These are phyloP conservation scores for Hestina assimilis DNA, from an alignment of 1,140 invertebrate genomes.

Conservation along the genomic window DNA sequence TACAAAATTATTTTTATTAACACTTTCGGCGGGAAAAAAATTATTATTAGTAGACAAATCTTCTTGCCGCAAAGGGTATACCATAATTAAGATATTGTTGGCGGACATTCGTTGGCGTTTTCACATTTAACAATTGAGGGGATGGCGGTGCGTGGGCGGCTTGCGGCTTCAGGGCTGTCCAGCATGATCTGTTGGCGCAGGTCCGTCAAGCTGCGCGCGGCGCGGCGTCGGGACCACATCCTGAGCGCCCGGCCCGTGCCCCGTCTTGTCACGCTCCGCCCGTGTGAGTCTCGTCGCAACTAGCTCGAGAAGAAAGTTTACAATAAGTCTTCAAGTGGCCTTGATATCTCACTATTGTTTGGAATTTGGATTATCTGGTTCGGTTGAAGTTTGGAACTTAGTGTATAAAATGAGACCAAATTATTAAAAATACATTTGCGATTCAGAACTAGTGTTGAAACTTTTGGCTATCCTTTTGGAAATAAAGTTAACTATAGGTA, in stretches of 20 bases:
- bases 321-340: conserved; percentile 76
- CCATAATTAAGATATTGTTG: conserved; percentile 70
- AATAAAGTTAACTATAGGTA: conserved; percentile 67
- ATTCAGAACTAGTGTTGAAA: conserved; percentile 72
- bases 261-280: conserved; percentile 29
- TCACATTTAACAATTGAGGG: conserved; percentile 34
- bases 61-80: conserved; percentile 74
- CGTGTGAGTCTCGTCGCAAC: conserved; percentile 51
- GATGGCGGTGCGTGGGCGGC: conserved; percentile 23
- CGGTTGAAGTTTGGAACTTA: conserved; percentile 74
- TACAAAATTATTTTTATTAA: conserved; percentile 58
- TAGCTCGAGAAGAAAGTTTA: conserved; percentile 54
- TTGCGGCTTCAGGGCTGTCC: background rate
- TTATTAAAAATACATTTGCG: conserved; percentile 68
- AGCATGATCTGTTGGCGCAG: too few relatives aligned
- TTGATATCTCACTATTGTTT: conserved; percentile 76
- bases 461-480: conserved; percentile 77
- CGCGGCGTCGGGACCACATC: too few relatives aligned
- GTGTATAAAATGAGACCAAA: conserved; percentile 75
- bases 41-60: conserved; percentile 51
- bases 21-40: conserved; percentile 68
- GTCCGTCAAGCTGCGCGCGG: conserved; percentile 6
- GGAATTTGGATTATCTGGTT: conserved; percentile 68
- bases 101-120: conserved; percentile 58
- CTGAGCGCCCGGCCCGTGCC: too few relatives aligned